Base-by-base conservation (phyloP, 2,888 invertebrate species). In the Biston stratarius region DNA sequence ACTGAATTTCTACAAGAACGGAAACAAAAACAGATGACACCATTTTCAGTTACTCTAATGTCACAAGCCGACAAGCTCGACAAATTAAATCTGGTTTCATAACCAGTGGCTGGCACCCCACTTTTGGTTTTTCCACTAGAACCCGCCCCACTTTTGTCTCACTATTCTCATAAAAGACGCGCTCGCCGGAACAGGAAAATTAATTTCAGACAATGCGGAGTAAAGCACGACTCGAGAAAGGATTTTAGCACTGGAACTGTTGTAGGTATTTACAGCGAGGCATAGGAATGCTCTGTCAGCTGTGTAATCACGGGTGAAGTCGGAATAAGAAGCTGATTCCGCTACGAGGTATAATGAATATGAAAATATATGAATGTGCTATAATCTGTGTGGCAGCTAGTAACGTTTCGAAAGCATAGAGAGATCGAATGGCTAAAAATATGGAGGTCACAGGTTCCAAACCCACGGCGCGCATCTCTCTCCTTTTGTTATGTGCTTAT, bases 131-230 rank as follows among this genome's bases (percentile, higher is more conserved):
- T 67, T 64, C 52, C 53, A 57, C 65, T 60, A 8, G 62, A 63
- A 57, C 83, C 78, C 80, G 78, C 79, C 76, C 79, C 82, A 87
- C 82, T 86, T 88, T 87, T 86, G 83, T 87, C 83, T 83, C 82
- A 85, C 88, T 88, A 89, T 89, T 24, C 86, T 87, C 84, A 90
- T 91, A 90, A 91, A 91, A 91, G 89, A 87, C 88, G 90, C 90
- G 87, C 86, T 74, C 67, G 61, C 42, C 73, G 90, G 91, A 90
- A 90, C 88, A 84, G 91, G 91, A 92, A 91, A 92, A 91, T 92
- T 91, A 91, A 91, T 89, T 89, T 84, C 81, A 89, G 87, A 91
- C 90, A 91, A 91, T 89, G 83, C 77, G 52, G 52, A 7, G 38
- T 34, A 2, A n/a, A 71, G 66, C 73, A 77, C 75, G 78, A 76